Evolutionary conservation across 2,113 vertebrate species (phyloP).

Genomic region (Artemisiospiza belli): DNA sequence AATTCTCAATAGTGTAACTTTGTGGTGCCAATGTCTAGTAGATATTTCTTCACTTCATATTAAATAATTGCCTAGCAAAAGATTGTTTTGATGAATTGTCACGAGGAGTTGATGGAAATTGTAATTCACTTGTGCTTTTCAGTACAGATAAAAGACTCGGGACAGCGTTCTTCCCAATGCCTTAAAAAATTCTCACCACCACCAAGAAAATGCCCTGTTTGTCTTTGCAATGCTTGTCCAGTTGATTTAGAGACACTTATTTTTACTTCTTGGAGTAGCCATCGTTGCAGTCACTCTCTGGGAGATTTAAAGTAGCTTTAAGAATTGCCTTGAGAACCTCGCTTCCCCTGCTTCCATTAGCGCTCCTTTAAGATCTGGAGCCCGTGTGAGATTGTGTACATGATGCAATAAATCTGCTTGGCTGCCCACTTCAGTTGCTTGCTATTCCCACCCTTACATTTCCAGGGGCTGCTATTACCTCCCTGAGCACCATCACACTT

Average conservation of each 20-base stretch:
- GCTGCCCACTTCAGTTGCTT: conserved; percentile 58
- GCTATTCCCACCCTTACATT: conserved; percentile 63
- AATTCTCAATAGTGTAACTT: conserved; percentile 33
- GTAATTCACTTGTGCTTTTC: conserved; percentile 11
- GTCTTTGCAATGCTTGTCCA: conserved; percentile 55
- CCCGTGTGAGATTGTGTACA: conserved; percentile 23
- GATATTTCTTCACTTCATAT: conserved; percentile 61
- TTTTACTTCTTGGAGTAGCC: conserved; percentile 55
- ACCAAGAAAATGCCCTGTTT: conserved; percentile 42
- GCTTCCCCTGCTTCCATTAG: conserved; percentile 55
- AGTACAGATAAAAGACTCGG: conserved; percentile 22
- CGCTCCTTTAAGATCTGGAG: conserved; percentile 27
- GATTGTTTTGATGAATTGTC: conserved; percentile 42
- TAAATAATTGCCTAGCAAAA: conserved; percentile 46
- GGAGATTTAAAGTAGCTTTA: conserved; percentile 68
- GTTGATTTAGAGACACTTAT: conserved; percentile 66
- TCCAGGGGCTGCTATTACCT: conserved; percentile 31
- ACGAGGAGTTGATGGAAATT: conserved; percentile 29
- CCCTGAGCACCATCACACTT: conserved; percentile 10
- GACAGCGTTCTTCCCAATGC: neutral
- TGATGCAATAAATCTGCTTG: conserved; percentile 58
- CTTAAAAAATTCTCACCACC: conserved; percentile 38
- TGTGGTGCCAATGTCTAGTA: conserved; percentile 35
- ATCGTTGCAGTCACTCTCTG: conserved; percentile 17
- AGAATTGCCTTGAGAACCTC: conserved; percentile 39